phyloP scores from a whole-genome alignment of 2,113 vertebrate species.

The Amphilophus citrinellus region DNA sequence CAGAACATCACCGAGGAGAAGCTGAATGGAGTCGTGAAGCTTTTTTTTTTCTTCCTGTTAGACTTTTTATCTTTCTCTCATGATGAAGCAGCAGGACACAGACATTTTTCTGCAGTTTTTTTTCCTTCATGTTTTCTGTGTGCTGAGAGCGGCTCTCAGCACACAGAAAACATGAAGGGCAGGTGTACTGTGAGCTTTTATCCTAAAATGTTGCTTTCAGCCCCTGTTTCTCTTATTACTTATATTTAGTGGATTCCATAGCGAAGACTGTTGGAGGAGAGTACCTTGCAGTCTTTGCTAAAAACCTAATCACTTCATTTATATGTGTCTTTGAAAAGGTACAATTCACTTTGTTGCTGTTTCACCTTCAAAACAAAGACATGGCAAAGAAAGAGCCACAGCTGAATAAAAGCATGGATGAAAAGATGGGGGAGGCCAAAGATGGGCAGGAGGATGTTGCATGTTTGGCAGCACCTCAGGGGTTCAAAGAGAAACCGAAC shows the following conservation, averaged over 20 bases:
- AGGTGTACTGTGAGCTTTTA: constrained; percentile 31
- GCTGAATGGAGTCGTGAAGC: not conserved
- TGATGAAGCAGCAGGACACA: not conserved
- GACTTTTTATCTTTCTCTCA: no score
- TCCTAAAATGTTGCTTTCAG: constrained; percentile 75
- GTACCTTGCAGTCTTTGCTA: constrained; percentile 99
- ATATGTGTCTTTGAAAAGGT: constrained; percentile 99
- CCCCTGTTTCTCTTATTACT: constrained; percentile 92
- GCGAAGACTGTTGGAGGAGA: constrained; percentile 99
- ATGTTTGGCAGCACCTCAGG: constrained; percentile 82
- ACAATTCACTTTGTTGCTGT: constrained; percentile 79
- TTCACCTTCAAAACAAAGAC: constrained; percentile 77
- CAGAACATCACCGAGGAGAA: not conserved
- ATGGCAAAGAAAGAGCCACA: constrained; percentile 90
- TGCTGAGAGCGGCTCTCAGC: not conserved
- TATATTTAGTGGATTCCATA: constrained; percentile 99
- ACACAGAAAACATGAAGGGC: not conserved
- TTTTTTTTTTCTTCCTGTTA: no score
- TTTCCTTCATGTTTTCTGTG: not conserved
- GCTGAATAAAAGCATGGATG: constrained; percentile 88
- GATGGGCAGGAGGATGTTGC: constrained; percentile 82
- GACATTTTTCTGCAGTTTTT: not conserved
- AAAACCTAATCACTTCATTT: constrained; percentile 99
- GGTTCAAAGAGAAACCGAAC: constrained; percentile 88
- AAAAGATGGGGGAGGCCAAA: constrained; percentile 86